These are phyloP conservation scores for Pyrocephalus nanus DNA, from an alignment of 2,797 vertebrate genomes.

Conservation along the genomic window DNA sequence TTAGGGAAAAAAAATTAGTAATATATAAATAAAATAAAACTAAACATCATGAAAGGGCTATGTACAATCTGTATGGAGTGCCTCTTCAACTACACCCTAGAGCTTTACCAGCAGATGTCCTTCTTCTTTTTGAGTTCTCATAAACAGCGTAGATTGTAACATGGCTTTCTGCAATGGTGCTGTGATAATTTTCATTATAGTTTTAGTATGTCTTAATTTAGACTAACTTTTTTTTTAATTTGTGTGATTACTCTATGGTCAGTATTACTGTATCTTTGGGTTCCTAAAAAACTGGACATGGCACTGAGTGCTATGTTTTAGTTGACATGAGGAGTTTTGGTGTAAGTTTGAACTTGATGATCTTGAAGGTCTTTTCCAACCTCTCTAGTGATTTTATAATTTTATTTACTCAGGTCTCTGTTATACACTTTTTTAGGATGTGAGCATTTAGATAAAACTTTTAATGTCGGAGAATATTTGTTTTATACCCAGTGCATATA, in stretches of 20 bases:
- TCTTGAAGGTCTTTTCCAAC: neutral
- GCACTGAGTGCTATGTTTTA: neutral
- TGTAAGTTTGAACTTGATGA: neutral
- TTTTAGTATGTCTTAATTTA: neutral
- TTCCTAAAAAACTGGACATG: neutral
- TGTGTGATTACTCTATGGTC: neutral
- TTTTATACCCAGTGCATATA: neutral
- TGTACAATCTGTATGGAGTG: neutral
- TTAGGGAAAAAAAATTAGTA: neutral
- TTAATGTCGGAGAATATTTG: neutral
- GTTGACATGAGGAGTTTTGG: neutral
- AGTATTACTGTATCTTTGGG: neutral
- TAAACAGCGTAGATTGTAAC: neutral
- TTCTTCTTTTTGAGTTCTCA: neutral
- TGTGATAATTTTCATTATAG: neutral
- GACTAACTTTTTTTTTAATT: neutral
- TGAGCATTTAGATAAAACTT: neutral
- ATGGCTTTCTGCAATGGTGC: neutral
- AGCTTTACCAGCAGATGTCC: neutral
- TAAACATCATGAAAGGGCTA: neutral
- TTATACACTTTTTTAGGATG: neutral
- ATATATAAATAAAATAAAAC: neutral
- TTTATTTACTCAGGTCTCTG: neutral
- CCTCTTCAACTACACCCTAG: neutral
- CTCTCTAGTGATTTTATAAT: neutral